Base-by-base conservation (phyloP, 2,888 invertebrate species). In the Zonitis immaculata region DNA sequence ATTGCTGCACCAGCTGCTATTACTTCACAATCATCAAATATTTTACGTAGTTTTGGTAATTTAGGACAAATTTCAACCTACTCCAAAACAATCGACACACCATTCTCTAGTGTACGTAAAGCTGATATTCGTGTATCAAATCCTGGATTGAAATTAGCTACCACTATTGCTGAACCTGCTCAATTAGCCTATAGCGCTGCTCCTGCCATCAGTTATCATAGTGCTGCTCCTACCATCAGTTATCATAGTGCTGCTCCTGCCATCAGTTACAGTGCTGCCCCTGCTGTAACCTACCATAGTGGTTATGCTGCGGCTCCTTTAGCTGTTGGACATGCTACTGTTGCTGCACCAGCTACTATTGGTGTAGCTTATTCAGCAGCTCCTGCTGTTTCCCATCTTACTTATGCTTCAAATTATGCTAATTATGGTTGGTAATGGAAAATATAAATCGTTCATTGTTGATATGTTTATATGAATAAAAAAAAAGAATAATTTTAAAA, bases 321-420 rank as follows among this genome's bases (percentile, higher is more conserved):
- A 5, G 52, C 57, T 12, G 30, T 39, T 30, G 52, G 75, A 77
- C 56, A 70, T 76, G 62, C 78, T 42, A 54, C 56, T 16, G 3
- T 5, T 22, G 22, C 67, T 35, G 61, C 64, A 28, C 60, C 57
- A n/a, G 54, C 61, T 44, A 57, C 58, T 26, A 45, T 67, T 48
- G 79, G 79, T n/a, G 63, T 62, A 3, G 64, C 82, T 1, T 83
- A 82, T 65, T 81, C 82, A 12, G 80, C 83, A 27, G 81, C 83
- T 11, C 81, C 83, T 8, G 78, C 81, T 12, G 83, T 83, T 1
- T 80, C 82, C n/a, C 82, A 82, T 71, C 80, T 82, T 78, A 78
- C 78, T 42, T 83, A 82, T 73, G 72, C 77, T 51, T 67, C 67
- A 39, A 64, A 64, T 14, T 54, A 61, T 39, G 57, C 63, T 39